Evolutionary conservation across 2,113 vertebrate species (phyloP).

Genomic region (Halcyon malimbica): DNA sequence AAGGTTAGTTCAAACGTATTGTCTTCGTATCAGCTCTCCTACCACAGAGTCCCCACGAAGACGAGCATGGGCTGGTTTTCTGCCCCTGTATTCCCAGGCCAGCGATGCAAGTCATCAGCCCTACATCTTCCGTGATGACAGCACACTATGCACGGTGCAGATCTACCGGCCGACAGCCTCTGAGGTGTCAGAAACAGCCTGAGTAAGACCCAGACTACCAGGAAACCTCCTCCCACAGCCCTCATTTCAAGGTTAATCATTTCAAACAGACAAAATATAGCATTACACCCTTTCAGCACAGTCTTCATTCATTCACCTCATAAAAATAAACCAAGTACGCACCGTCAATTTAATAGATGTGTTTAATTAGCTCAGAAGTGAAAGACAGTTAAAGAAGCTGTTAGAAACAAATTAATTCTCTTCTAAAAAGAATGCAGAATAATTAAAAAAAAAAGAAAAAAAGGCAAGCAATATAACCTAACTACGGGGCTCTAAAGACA

Average conservation of each 20-base stretch:
- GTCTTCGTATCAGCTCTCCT: background rate
- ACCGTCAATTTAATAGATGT: background rate
- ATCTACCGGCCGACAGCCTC: background rate
- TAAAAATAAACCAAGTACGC: accelerated
- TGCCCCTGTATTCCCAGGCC: background rate
- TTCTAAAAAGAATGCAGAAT: background rate
- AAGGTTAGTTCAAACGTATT: background rate
- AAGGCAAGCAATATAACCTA: background rate
- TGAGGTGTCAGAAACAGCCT: background rate
- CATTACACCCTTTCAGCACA: background rate
- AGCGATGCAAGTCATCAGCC: background rate
- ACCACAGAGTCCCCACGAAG: background rate
- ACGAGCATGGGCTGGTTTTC: background rate
- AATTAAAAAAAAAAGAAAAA: background rate
- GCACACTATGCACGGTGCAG: background rate
- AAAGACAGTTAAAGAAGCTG: background rate
- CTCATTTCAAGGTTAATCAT: background rate
- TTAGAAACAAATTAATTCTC: background rate
- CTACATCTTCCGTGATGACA: background rate
- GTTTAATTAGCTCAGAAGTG: background rate
- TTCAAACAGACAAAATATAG: background rate
- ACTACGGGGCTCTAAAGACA: background rate
- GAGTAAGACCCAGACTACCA: constrained; percentile 3
- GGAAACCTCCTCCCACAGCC: constrained; percentile 34
- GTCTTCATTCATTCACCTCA: background rate